Evolutionary conservation across 92 coral and sea anemone genomes (phyloP).

Genomic region (Epizoanthus ramosus): DNA sequence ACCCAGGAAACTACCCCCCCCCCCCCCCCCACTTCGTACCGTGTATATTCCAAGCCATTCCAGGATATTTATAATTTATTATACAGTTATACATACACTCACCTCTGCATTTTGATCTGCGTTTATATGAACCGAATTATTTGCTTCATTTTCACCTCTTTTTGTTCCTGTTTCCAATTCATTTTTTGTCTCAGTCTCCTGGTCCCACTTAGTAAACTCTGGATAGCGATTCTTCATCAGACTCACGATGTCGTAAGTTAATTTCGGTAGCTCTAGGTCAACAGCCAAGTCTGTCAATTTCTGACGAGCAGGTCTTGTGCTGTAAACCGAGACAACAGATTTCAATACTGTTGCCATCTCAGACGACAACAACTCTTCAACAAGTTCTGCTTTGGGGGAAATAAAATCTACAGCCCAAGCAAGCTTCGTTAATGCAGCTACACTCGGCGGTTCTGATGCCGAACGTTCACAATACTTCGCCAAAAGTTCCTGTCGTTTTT

Average conservation of each 20-base stretch:
- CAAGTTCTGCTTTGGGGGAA: slow-evolving; percentile 18
- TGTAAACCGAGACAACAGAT: background rate
- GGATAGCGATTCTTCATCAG: slow-evolving; percentile 17
- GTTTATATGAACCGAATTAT: too few relatives aligned
- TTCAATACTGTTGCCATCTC: background rate
- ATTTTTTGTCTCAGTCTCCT: slow-evolving; percentile 1
- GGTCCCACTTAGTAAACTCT: slow-evolving; percentile 50
- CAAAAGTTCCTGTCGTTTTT: slow-evolving; percentile 7
- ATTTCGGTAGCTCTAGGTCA: slow-evolving; percentile 49
- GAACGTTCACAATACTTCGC: slow-evolving; percentile 14
- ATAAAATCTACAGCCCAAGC: background rate
- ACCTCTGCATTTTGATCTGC: too few relatives aligned
- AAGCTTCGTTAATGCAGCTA: slow-evolving; percentile 15
- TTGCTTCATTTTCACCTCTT: background rate
- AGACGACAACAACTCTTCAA: background rate
- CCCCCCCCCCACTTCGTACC: too few relatives aligned
- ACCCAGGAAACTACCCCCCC: too few relatives aligned
- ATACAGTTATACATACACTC: too few relatives aligned
- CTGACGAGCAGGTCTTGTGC: background rate
- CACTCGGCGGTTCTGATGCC: background rate
- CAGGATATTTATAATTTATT: too few relatives aligned
- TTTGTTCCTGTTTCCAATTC: background rate
- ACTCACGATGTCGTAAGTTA: slow-evolving; percentile 30
- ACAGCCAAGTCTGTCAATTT: slow-evolving; percentile 32
- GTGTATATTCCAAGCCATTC: too few relatives aligned